Base-by-base conservation (phyloP, 2,113 vertebrate species). In the Ochotona princeps region DNA sequence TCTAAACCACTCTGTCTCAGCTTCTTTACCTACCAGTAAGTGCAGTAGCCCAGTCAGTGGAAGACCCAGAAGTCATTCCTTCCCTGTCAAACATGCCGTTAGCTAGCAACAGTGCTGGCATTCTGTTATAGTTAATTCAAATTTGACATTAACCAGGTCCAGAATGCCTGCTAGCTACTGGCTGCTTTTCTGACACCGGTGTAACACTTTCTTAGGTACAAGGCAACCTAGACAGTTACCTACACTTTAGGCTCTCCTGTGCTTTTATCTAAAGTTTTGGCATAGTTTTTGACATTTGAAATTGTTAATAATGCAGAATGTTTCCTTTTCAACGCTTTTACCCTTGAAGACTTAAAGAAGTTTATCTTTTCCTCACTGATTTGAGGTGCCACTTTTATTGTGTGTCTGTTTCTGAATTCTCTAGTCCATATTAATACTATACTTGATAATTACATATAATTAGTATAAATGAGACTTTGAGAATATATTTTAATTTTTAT, bases 221-320 rank as follows among this genome's bases (percentile, higher is more conserved):
- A 44, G 38, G 38, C 38, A 44, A 44, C 38, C 38, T 44, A 44
- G 38, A 44, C 38, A 44, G 38, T 44, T 44, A 44, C 38, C 38
- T 44, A 44, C 38, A 44, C 38, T 6, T 44, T 44, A 44, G 38
- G 38, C 38, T 44, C 38, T 44, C 38, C 38, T 4, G 21, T 75
- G 10, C 13, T 92, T 94, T 81, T 44, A n/a, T 89, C 32, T 76
- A 32, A 73, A 54, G 86, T 44, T 8, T 51, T 30, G 13, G 3
- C n/a, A n/a, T 61, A 9, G 20, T 87, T 93, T 92, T 89, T n/a
- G 2, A 57, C 20, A 63, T 78, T 94, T 94, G 82, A 94, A 94
- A 69, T 25, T 81, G 38, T n/a, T 47, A 35, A 49, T 5, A 6
- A 20, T 17, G 80, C 89, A 66, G 14, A 86, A 25, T 93, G 63